Evolutionary conservation across 2,113 vertebrate genomes (phyloP), one percentile per base, ranked within the genome.

Genomic region (Emydura subglobosa): DNA sequence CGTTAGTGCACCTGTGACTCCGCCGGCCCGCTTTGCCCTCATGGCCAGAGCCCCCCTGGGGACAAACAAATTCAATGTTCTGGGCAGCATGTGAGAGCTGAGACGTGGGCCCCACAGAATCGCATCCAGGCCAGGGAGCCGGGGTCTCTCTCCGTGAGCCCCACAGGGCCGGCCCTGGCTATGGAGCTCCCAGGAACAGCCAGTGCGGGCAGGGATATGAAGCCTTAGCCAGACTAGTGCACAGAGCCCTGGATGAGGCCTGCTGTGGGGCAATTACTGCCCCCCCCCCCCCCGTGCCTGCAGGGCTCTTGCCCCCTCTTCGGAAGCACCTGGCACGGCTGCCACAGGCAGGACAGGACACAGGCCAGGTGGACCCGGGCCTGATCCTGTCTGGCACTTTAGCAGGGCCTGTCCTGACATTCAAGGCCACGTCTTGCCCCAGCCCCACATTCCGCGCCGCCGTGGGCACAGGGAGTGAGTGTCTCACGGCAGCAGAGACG

Each of bases 61-160:
- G 59, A n/a, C 61, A 34, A 59, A 59, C 57, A 13, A 31, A 65
- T 3, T n/a, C 61, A 16, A 7, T 65, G 31, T 65, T 10, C 31
- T 7, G 14, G 61, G 14, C 61, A 65, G 7, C 29, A 6, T 17
- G 31, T 17, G 16, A n/a, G 49, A 8, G 24, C 0, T 5, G 22
- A 14, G 50, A 22, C 1, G 12, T 3, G 12, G 29, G 57, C 57
- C 57, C 72, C 7, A 1, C 72, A 76, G 34, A 16, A 17, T 16
- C 5, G 14, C 79, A 27, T 24, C 7, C 0, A 0, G 17, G 21
- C 59, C 42, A 0, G 4, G 51, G 19, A 22, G 65, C 42, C n/a
- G 8, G 34, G 22, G 53, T 29, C 27, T 29, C 61, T 49, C 49
- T 24, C 16, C 78, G 31, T 34, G 0, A 6, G 55, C 7, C 31